These are phyloP conservation scores for Bactericera cockerelli DNA, from an alignment of 1,140 invertebrate species.

Conservation along the genomic window DNA sequence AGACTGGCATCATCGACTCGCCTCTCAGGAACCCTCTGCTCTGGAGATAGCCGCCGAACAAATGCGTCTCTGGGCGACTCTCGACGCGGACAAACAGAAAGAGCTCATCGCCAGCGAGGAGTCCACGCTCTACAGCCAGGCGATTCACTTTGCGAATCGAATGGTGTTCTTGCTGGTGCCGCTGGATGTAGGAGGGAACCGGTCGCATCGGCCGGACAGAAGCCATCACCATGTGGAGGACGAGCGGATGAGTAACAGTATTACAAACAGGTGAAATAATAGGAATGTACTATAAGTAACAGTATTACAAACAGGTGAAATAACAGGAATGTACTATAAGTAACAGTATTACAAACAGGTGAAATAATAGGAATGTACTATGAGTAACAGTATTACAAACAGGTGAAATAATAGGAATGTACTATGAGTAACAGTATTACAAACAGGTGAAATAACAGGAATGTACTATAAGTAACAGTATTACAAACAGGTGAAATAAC, in stretches of 20 bases:
- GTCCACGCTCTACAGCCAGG: conserved; percentile 91
- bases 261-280: conserved; percentile 74
- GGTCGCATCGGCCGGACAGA: conserved; percentile 38
- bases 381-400: too few relatives aligned
- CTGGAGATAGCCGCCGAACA: conserved; percentile 93
- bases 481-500: too few relatives aligned
- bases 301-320: too few relatives aligned
- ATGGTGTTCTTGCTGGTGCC: conserved; percentile 93
- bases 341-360: too few relatives aligned
- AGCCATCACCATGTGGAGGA: conserved; percentile 35
- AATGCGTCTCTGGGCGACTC: conserved; percentile 55
- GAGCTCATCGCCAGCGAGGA: conserved; percentile 83
- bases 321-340: too few relatives aligned
- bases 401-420: too few relatives aligned
- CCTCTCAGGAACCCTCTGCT: conserved; percentile 64
- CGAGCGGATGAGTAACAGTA: conserved; percentile 67
- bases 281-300: too few relatives aligned
- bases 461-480: too few relatives aligned
- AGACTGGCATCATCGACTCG: conserved; percentile 33
- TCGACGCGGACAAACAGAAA: conserved; percentile 50
- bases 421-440: too few relatives aligned
- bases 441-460: too few relatives aligned
- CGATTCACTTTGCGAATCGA: conserved; percentile 91
- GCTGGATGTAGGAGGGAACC: conserved; percentile 48
- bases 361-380: too few relatives aligned